These are phyloP conservation scores for Pristionchus mayeri DNA, from an alignment of 2,888 invertebrate genomes.

Conservation along the genomic window DNA sequence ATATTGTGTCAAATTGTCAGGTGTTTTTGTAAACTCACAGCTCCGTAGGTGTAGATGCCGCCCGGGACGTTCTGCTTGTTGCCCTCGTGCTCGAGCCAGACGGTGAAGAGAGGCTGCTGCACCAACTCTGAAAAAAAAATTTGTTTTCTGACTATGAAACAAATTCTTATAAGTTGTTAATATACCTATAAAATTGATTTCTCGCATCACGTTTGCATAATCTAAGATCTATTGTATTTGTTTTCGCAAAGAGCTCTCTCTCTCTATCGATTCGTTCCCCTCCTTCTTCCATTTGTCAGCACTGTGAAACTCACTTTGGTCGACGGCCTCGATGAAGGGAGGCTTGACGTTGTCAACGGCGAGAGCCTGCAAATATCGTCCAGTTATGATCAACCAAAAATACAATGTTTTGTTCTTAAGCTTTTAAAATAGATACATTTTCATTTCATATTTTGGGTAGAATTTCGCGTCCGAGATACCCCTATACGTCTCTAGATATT, in stretches of 20 bases:
- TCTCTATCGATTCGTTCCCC: not conserved
- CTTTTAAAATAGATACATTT: no score
- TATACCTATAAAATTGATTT: no score
- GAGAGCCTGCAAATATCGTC: conserved; percentile 80
- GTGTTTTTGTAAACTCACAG: conserved; percentile 51
- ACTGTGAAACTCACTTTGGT: conserved; percentile 80
- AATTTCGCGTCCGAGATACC: no score
- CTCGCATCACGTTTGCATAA: no score
- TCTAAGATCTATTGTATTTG: no score
- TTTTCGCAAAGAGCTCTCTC: no score
- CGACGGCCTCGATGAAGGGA: conserved; percentile 92
- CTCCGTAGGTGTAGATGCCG: conserved; percentile 70
- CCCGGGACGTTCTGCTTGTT: conserved; percentile 59
- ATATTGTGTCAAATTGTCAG: no score
- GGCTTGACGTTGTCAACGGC: conserved; percentile 92
- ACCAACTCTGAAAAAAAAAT: conserved; percentile 54
- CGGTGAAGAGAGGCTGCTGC: conserved; percentile 68
- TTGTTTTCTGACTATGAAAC: no score
- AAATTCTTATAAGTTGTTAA: no score
- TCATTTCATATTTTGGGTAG: no score
- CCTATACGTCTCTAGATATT: conserved; percentile 90
- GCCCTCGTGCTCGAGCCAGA: conserved; percentile 67
- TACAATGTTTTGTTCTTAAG: no score
- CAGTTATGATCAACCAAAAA: conserved; percentile 71
- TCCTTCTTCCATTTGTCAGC: not conserved